Evolutionary conservation across 2,888 invertebrate species (phyloP), one percentile per base, ranked within the genome.

Genomic region (Agriopis marginaria): DNA sequence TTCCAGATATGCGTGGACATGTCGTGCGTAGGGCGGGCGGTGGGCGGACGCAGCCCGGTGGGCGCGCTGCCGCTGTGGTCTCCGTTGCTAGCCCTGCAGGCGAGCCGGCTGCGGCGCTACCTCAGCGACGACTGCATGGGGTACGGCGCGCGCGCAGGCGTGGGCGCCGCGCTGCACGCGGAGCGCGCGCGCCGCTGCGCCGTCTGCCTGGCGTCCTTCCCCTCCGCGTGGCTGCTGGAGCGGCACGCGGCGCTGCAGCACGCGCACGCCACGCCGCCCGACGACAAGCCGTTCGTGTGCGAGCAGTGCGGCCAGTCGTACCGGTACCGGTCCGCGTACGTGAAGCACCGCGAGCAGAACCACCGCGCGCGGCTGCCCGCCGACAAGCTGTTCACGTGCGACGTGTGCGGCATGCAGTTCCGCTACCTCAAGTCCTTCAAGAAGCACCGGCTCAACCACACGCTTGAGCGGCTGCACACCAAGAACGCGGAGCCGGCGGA

Each of bases 301-400:
- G 98, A 98, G 83, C 98, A 98, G 86, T 98, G 98, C 88, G 98
- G 98, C 7, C 98, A 98, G 84, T 97, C 97, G 82, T 98, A 98
- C 92, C 96, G 97, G 77, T 98, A 98, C 88, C 95, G 98, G 70
- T 98, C 98, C 51, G 98, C 98, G 47, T 94, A 94, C 75, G 93
- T 94, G 59, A 94, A 94, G 84, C 98, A 98, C 86, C 96, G 98
- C 63, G 98, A 98, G 86, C 98, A 98, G 86, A 98, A 98, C 86
- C 98, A 98, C 85, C 96, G 98, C 23, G 98, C 98, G 3, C 95
- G 98, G 17, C 94, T 98, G 55, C 98, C 98, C 3, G 98, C 98
- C 40, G 98, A 98, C 88, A 98, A 98, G 88, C 95, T 98, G 17
- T 98, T 98, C 91, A 98, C 98, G 23, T 98, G 98, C 85, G 98